These are phyloP conservation scores for pig (Sus scrofa) DNA, from an alignment of 2,113 vertebrate species.

Conservation along the genomic window DNA sequence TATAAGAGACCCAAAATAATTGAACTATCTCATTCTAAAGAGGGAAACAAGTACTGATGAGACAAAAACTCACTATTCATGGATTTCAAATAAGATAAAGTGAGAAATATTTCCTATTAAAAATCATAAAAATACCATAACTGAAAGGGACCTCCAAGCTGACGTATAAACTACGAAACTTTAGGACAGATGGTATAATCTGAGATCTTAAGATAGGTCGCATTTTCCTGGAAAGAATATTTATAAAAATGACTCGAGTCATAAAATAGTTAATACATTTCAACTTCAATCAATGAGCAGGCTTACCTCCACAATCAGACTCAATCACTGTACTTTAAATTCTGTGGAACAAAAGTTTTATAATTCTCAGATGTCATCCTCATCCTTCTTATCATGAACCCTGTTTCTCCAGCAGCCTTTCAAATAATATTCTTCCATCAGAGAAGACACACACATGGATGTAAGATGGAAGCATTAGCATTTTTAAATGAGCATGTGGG, in stretches of 20 bases:
- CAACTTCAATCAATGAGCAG: neutral
- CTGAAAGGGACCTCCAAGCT: neutral
- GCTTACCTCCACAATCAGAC: neutral
- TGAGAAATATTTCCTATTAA: neutral
- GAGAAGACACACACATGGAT: neutral
- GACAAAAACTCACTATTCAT: neutral
- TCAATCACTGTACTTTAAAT: neutral
- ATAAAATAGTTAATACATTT: neutral
- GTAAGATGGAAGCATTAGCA: neutral
- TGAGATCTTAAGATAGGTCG: neutral
- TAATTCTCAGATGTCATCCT: neutral
- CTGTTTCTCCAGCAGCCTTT: neutral
- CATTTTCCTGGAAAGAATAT: neutral
- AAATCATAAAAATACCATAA: neutral
- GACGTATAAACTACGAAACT: neutral
- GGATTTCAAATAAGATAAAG: neutral
- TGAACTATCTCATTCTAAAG: neutral
- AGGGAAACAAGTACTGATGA: neutral
- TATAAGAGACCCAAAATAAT: neutral
- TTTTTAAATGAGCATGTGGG: conserved; percentile 18
- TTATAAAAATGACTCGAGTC: neutral
- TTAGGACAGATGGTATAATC: neutral
- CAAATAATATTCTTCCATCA: neutral
- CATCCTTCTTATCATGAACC: neutral
- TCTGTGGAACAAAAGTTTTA: neutral